A percentile compares a stretch with the other conserved stretches of the same genome.
phyloP scores from a whole-genome alignment of 2,113 vertebrate genomes.

The Hiodon tergisus region DNA sequence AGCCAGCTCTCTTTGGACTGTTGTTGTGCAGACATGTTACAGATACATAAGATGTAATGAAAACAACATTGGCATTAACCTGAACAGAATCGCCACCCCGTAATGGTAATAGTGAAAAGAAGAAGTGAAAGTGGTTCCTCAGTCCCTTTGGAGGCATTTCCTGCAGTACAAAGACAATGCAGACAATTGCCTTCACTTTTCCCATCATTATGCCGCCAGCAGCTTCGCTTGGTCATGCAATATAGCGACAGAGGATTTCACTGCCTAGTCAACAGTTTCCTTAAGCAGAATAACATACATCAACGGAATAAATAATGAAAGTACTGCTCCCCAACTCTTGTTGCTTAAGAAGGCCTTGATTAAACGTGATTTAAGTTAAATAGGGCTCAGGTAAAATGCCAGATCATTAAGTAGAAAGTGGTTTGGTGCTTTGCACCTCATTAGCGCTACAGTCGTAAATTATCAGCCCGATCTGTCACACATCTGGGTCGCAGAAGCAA shows the following conservation, averaged over 20 bases:
- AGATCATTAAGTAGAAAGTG: too few relatives aligned
- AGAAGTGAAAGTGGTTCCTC: conserved; percentile 13
- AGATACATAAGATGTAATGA: not conserved
- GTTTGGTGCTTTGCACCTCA: not conserved
- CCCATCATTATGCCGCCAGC: not conserved
- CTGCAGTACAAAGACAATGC: conserved; percentile 20
- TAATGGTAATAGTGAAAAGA: conserved; percentile 7
- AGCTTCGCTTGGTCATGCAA: not conserved
- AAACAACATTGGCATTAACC: not conserved
- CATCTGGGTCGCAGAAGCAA: too few relatives aligned
- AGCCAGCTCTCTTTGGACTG: not conserved
- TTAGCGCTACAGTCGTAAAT: not conserved
- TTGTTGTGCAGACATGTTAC: not conserved
- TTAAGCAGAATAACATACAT: not conserved
- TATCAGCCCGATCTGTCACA: not conserved
- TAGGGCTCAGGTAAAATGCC: not conserved
- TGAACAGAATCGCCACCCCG: conserved; percentile 1
- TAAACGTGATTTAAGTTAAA: not conserved
- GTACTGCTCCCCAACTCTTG: not conserved
- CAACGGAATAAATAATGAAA: not conserved
- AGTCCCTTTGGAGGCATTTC: conserved; percentile 10
- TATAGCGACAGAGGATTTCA: not conserved
- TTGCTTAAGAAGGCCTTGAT: too few relatives aligned
- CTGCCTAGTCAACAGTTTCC: too few relatives aligned
- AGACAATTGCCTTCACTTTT: conserved; percentile 10